These are phyloP conservation scores for Leucophenga montana DNA, from an alignment of 2,888 invertebrate species.

Conservation along the genomic window DNA sequence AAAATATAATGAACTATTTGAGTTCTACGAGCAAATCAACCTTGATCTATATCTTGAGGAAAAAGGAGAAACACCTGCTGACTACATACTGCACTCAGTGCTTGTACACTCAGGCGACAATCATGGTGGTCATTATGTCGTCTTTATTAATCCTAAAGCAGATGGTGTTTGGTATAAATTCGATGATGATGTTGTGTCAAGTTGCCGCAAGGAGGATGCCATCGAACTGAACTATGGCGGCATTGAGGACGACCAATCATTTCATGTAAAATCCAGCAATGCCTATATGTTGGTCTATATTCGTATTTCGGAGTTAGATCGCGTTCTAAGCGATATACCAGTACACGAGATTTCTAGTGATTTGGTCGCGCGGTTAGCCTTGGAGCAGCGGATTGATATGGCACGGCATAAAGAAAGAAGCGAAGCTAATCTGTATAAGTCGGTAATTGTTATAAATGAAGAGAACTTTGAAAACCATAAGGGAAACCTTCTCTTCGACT, in stretches of 20 bases:
- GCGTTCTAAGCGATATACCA: constrained; percentile 91
- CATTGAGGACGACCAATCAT: constrained; percentile 91
- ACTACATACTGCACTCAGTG: constrained; percentile 95
- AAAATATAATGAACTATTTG: constrained; percentile 95
- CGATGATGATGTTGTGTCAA: constrained; percentile 98
- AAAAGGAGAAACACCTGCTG: constrained; percentile 77
- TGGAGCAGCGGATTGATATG: constrained; percentile 94
- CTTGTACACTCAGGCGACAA: constrained; percentile 99
- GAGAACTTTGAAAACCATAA: constrained; percentile 96
- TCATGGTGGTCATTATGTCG: constrained; percentile 99
- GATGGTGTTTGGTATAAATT: constrained; percentile 95
- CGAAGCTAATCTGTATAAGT: constrained; percentile 93
- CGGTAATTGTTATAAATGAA: constrained; percentile 81
- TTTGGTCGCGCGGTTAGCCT: constrained; percentile 88
- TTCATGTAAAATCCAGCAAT: constrained; percentile 96
- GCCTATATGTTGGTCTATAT: constrained; percentile 99
- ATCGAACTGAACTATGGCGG: constrained; percentile 98
- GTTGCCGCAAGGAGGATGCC: constrained; percentile 95
- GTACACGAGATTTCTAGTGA: constrained; percentile 94
- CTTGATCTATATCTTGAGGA: constrained; percentile 86
- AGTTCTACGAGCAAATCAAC: constrained; percentile 95
- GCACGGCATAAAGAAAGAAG: constrained; percentile 92
- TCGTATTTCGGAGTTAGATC: constrained; percentile 88
- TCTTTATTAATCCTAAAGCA: constrained; percentile 97
- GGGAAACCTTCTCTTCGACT: constrained; percentile 95